Evolutionary conservation across 92 coral and sea anemone species (phyloP).

Genomic region (Phenganax stokvisi): DNA sequence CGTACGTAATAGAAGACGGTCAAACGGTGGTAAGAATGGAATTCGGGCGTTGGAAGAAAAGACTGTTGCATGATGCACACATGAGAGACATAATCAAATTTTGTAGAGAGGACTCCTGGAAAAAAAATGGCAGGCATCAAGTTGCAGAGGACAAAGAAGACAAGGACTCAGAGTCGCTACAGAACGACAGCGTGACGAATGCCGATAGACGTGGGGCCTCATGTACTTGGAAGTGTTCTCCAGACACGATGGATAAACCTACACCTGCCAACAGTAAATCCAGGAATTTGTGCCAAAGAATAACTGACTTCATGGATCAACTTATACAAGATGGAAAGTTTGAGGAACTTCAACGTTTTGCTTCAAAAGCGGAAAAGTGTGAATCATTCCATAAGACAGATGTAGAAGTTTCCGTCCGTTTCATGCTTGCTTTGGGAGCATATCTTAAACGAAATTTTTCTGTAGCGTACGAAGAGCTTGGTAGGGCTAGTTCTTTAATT

Average conservation of each 20-base stretch:
- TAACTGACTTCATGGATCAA: constrained; percentile 35
- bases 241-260: constrained; percentile 4
- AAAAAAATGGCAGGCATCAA: neutral
- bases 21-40: constrained; percentile 22
- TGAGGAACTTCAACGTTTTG: constrained; percentile 36
- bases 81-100: constrained; percentile 40
- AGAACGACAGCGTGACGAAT: neutral
- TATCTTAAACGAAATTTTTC: constrained; percentile 35
- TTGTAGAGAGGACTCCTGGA: constrained; percentile 42
- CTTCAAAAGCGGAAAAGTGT: constrained; percentile 30
- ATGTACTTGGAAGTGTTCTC: neutral
- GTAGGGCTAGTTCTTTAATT: constrained; percentile 32
- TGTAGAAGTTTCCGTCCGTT: constrained; percentile 39
- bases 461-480: constrained; percentile 35
- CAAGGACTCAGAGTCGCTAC: no score
- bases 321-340: constrained; percentile 43
- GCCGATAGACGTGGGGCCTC: neutral
- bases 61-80: constrained; percentile 4
- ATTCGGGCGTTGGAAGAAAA: constrained; percentile 10
- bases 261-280: constrained; percentile 32
- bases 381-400: constrained; percentile 31
- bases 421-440: constrained; percentile 46
- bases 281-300: constrained; percentile 24
- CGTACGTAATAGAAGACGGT: no score
- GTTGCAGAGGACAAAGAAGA: neutral